These are phyloP conservation scores for Albula goreensis DNA, from an alignment of 2,113 vertebrate genomes.

Conservation along the genomic window DNA sequence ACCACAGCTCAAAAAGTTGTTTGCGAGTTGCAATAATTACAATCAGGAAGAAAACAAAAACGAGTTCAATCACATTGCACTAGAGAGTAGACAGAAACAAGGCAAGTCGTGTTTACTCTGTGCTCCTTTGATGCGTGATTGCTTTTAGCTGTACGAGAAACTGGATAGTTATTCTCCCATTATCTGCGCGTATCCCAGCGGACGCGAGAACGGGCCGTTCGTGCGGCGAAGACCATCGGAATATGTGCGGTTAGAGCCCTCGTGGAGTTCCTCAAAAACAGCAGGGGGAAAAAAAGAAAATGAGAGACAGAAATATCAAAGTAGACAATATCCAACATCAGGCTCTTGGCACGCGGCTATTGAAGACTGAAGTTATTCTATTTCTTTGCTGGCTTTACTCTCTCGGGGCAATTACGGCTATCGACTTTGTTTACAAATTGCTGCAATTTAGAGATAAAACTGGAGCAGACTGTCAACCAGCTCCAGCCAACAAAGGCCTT, in stretches of 20 bases:
- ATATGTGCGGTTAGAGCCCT: slow-evolving; percentile 7
- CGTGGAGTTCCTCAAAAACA: slow-evolving; percentile 10
- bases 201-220: not conserved
- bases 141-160: not conserved
- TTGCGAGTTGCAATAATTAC: not conserved
- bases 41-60: not conserved
- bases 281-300: not conserved
- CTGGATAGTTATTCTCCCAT: slow-evolving; percentile 13
- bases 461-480: slow-evolving; percentile 32
- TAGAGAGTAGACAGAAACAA: not conserved
- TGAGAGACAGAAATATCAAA: slow-evolving; percentile 10
- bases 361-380: slow-evolving; percentile 26
- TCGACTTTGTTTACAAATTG: slow-evolving; percentile 42
- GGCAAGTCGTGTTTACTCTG: slow-evolving; percentile 14
- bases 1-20: not conserved
- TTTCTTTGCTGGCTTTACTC: slow-evolving; percentile 20
- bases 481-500: slow-evolving; percentile 27
- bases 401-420: slow-evolving; percentile 35
- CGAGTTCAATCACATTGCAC: slow-evolving; percentile 1
- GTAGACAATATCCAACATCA: slow-evolving; percentile 26
- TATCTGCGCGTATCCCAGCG: not conserved
- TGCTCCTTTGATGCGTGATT: slow-evolving; percentile 24
- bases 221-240: not conserved
- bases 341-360: slow-evolving; percentile 18
- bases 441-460: slow-evolving; percentile 35